phyloP scores from a whole-genome alignment of 2,888 invertebrate species.

The Drosophila prostipennis region DNA sequence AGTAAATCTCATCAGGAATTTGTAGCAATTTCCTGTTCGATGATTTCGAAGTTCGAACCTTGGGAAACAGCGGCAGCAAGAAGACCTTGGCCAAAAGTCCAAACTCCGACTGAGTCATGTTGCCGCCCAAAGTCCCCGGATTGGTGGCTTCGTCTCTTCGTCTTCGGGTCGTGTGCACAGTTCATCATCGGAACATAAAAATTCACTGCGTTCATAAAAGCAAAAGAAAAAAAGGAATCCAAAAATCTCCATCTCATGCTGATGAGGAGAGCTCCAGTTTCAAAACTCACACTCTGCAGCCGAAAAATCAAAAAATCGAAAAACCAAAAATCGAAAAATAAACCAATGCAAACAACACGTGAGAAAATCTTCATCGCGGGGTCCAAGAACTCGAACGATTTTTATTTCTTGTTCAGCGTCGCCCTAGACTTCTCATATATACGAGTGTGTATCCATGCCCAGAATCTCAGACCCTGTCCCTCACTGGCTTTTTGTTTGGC shows the following conservation, averaged over 20 bases:
- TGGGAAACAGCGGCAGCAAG: slow-evolving; percentile 58
- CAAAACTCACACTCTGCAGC: slow-evolving; percentile 51
- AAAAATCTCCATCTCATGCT: slow-evolving; percentile 79
- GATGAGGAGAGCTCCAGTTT: slow-evolving; percentile 78
- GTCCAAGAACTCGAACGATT: slow-evolving; percentile 78
- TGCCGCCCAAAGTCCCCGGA: slow-evolving; percentile 23
- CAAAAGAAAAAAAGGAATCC: slow-evolving; percentile 5
- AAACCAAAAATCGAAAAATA: slow-evolving; percentile 54
- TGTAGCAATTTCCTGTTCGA: slow-evolving; percentile 80
- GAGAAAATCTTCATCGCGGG: slow-evolving; percentile 71
- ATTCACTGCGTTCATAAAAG: slow-evolving; percentile 77
- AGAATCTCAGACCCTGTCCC: slow-evolving; percentile 45
- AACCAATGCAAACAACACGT: slow-evolving; percentile 79
- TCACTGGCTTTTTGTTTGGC: slow-evolving; percentile 43
- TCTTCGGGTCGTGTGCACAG: slow-evolving; percentile 70
- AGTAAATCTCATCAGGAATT: slow-evolving; percentile 80
- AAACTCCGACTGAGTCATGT: slow-evolving; percentile 38
- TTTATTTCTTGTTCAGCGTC: slow-evolving; percentile 80
- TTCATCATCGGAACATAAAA: slow-evolving; percentile 79
- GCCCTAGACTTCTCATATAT: slow-evolving; percentile 62
- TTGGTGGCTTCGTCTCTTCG: slow-evolving; percentile 9
- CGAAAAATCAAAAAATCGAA: slow-evolving; percentile 57
- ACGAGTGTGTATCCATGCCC: slow-evolving; percentile 37
- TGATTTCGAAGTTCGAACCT: slow-evolving; percentile 58
- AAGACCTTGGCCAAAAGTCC: slow-evolving; percentile 52